phyloP scores from a whole-genome alignment of 2,888 invertebrate genomes.

The Tinea trinotella region DNA sequence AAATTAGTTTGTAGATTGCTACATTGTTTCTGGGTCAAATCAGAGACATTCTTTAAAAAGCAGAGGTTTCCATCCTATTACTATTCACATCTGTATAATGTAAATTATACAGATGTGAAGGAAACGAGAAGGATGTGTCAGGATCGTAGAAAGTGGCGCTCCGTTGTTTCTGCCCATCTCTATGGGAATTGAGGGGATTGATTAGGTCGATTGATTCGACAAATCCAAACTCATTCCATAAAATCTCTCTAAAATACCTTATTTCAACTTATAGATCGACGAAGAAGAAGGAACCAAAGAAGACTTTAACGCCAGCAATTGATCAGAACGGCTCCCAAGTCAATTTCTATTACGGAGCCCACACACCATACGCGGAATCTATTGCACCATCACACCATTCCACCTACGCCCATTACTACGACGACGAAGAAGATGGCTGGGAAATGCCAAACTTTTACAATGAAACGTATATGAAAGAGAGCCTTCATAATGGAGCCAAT shows the following conservation, averaged over 20 bases:
- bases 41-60: too few relatives aligned
- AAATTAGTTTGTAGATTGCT: too few relatives aligned
- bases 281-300: constrained; percentile 91
- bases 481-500: constrained; percentile 87
- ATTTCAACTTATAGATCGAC: constrained; percentile 76
- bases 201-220: too few relatives aligned
- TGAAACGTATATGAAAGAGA: constrained; percentile 96
- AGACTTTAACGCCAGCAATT: constrained; percentile 88
- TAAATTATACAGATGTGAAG: too few relatives aligned
- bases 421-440: constrained; percentile 97
- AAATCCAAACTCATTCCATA: too few relatives aligned
- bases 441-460: constrained; percentile 98
- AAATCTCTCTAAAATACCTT: not conserved
- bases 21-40: too few relatives aligned
- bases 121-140: too few relatives aligned
- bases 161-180: too few relatives aligned
- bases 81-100: too few relatives aligned
- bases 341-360: constrained; percentile 96
- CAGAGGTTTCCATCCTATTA: too few relatives aligned
- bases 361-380: constrained; percentile 94
- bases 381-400: constrained; percentile 96
- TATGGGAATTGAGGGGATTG: too few relatives aligned
- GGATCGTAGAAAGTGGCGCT: too few relatives aligned
- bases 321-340: constrained; percentile 95
- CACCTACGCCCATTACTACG: constrained; percentile 95